Conservation (phyloP, 2,888 invertebrate species). For the Ophion obscuratus region DNA sequence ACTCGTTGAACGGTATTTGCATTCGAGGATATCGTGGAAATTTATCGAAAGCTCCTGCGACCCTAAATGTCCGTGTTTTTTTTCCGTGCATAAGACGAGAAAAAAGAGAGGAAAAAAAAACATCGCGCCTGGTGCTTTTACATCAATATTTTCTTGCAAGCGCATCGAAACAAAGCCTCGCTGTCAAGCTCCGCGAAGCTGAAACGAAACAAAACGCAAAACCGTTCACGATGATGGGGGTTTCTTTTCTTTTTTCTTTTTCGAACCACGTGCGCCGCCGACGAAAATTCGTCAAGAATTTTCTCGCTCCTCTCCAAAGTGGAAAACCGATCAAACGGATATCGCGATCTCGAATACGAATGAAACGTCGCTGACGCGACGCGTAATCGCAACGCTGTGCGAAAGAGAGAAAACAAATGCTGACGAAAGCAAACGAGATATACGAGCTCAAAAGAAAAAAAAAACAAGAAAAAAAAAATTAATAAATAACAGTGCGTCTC, state of each 20-base stretch:
- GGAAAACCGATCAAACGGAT: not conserved
- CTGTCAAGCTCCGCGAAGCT: conserved; percentile 21
- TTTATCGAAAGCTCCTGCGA: conserved; percentile 36
- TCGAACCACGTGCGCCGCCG: conserved; percentile 16
- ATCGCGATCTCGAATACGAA: conserved; percentile 3
- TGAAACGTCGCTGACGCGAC: not conserved
- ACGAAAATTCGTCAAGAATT: not conserved
- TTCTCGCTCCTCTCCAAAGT: not conserved
- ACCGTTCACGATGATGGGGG: not conserved
- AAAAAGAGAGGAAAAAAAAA: conserved; percentile 40
- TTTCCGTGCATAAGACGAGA: conserved; percentile 33
- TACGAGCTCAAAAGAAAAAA: conserved; percentile 57
- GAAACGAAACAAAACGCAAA: not conserved
- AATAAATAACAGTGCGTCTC: conserved; percentile 52
- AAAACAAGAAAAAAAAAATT: not conserved
- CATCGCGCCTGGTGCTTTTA: conserved; percentile 56
- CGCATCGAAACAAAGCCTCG: conserved; percentile 24
- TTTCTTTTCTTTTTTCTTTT: conserved; percentile 6
- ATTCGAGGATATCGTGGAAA: conserved; percentile 31
- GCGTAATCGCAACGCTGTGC: not conserved
- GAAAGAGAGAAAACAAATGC: conserved; percentile 7
- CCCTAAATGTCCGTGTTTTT: conserved; percentile 37
- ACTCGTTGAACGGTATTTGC: conserved; percentile 50
- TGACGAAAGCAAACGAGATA: conserved; percentile 11
- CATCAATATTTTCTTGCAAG: conserved; percentile 55